Percentiles rank a stretch among this genome's conserved stretches.
phyloP scores from a whole-genome alignment of 1,140 invertebrate genomes.

The Asbolus verrucosus region DNA sequence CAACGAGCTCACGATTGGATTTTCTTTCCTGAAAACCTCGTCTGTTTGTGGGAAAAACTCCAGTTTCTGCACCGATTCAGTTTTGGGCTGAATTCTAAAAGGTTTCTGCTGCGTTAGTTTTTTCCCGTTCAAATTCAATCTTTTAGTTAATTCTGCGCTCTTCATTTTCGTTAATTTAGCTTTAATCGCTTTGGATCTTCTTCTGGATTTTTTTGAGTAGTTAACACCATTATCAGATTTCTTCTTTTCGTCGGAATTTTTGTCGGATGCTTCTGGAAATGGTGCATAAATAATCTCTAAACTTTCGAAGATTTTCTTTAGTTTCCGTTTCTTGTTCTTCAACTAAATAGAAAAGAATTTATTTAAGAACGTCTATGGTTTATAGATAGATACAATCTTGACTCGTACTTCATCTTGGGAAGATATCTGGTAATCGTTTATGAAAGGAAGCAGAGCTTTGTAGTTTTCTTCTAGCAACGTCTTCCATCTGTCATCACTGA shows the following conservation, averaged over 20 bases:
- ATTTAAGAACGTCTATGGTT: conserved; percentile 1
- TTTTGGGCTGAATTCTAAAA: not conserved
- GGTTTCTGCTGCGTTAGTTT: conserved; percentile 9
- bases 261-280: not conserved
- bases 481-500: conserved; percentile 13
- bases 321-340: conserved; percentile 49
- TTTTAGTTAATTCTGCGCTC: conserved; percentile 50
- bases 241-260: not conserved
- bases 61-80: not conserved
- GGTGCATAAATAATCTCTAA: not conserved
- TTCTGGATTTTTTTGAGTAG: conserved; percentile 49
- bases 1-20: conserved; percentile 24
- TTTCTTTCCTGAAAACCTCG: not conserved
- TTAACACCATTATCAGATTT: conserved; percentile 8
- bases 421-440: not conserved
- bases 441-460: not conserved
- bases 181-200: conserved; percentile 53
- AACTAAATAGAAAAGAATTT: conserved; percentile 31
- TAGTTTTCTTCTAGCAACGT: conserved; percentile 31
- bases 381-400: conserved; percentile 44
- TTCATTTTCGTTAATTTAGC: conserved; percentile 54
- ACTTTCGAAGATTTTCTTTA: conserved; percentile 19
- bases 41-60: not conserved
- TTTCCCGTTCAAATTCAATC: conserved; percentile 24
- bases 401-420: conserved; percentile 12